Conservation (phyloP, 2,113 vertebrate genomes). For the Hypomesus transpacificus region DNA sequence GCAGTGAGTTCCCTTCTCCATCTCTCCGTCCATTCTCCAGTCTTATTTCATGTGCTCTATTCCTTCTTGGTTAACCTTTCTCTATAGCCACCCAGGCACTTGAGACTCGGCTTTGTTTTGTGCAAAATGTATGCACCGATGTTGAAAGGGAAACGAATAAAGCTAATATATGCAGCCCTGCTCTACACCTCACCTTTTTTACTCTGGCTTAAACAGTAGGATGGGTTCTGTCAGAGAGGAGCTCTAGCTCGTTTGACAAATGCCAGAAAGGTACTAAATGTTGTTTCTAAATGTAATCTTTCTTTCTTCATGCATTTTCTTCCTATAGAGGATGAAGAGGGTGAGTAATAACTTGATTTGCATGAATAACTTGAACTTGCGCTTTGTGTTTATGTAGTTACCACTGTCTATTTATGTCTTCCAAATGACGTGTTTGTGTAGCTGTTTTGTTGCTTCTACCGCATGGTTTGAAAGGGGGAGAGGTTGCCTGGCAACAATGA, state of each 20-base stretch:
- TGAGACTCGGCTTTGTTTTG: constrained; percentile 9
- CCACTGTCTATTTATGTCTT: neutral
- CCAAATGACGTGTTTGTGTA: neutral
- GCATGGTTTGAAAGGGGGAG: neutral
- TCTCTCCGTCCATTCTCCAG: neutral
- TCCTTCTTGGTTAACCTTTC: neutral
- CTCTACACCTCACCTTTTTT: neutral
- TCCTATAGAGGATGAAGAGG: constrained; percentile 63
- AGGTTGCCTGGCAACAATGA: constrained; percentile 29
- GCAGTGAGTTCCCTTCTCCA: neutral
- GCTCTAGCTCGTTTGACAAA: neutral
- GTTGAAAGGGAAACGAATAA: neutral
- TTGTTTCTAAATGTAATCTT: constrained; percentile 33
- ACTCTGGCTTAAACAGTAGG: neutral
- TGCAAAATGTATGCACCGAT: constrained; percentile 12
- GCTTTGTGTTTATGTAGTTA: neutral
- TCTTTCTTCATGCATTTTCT: constrained; percentile 42
- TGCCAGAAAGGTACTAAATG: neutral
- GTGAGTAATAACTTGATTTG: constrained; percentile 53
- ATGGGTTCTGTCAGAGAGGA: constrained; percentile 1
- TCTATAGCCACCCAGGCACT: constrained; percentile 7
- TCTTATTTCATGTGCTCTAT: neutral
- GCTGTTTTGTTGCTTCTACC: constrained; percentile 5
- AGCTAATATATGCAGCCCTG: constrained; percentile 15
- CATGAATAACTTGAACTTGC: neutral